Evolutionary conservation across 2,888 invertebrate species (phyloP).

Genomic region (Amiota communis): DNA sequence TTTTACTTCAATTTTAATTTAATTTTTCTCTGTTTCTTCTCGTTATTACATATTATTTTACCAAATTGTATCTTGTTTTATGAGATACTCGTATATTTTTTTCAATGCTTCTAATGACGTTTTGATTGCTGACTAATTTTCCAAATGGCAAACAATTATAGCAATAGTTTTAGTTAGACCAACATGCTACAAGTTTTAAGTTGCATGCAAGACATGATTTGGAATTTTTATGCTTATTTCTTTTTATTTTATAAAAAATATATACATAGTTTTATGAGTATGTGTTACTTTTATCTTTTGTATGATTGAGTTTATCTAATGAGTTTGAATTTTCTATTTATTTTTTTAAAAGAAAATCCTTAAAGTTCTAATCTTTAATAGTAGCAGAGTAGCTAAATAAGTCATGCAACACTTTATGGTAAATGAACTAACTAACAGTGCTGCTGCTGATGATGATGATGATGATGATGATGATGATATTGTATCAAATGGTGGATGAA

Average conservation of each 20-base stretch:
- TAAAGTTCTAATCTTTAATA: constrained; percentile 1
- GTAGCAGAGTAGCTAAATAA: background rate
- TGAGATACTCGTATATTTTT: background rate
- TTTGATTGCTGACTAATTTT: constrained; percentile 36
- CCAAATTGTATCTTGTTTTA: background rate
- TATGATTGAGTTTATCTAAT: background rate
- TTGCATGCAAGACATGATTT: constrained; percentile 1
- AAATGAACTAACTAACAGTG: constrained; percentile 29
- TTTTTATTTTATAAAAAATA: background rate
- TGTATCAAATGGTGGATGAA: too few relatives aligned
- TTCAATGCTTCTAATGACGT: constrained; percentile 22
- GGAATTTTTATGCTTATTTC: background rate
- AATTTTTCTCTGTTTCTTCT: constrained; percentile 1
- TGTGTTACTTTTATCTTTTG: background rate
- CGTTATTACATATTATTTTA: background rate
- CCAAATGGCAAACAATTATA: constrained; percentile 23
- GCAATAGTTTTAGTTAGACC: too few relatives aligned
- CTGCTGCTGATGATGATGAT: background rate
- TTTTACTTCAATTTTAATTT: background rate
- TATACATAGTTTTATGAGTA: too few relatives aligned
- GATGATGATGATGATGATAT: too few relatives aligned
- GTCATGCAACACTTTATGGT: constrained; percentile 23
- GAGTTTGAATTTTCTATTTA: too few relatives aligned
- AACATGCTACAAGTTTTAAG: too few relatives aligned
- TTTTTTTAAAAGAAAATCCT: too few relatives aligned